phyloP scores from a whole-genome alignment of 1,140 invertebrate species.

The Lordiphosa clarofinis region DNA sequence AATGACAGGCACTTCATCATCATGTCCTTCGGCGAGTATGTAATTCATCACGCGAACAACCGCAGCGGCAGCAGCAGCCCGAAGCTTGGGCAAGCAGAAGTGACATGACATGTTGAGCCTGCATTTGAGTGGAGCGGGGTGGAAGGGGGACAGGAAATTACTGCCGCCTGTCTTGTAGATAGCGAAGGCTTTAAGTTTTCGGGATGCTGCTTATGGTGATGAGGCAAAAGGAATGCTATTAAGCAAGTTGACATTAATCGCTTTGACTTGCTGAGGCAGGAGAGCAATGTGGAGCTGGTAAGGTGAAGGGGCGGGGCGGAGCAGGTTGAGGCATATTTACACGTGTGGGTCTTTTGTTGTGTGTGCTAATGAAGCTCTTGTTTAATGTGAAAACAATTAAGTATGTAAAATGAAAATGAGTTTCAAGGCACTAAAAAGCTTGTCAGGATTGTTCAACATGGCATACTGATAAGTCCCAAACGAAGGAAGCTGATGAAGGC shows the following conservation, averaged over 20 bases:
- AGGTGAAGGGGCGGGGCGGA: slow-evolving; percentile 1
- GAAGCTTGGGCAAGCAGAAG: slow-evolving; percentile 17
- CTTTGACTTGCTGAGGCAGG: slow-evolving; percentile 51
- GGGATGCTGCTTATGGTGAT: slow-evolving; percentile 35
- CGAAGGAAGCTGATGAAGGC: slow-evolving; percentile 5
- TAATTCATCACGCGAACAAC: slow-evolving; percentile 78
- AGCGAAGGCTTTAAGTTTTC: slow-evolving; percentile 59
- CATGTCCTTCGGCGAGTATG: slow-evolving; percentile 75
- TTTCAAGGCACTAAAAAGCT: slow-evolving; percentile 36
- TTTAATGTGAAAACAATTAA: slow-evolving; percentile 73
- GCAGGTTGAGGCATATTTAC: neutral
- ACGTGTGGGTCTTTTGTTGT: slow-evolving; percentile 17
- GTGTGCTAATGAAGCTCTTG: slow-evolving; percentile 43
- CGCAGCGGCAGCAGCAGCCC: slow-evolving; percentile 34
- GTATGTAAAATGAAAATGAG: slow-evolving; percentile 70
- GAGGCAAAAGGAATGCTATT: slow-evolving; percentile 69
- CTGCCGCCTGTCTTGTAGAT: slow-evolving; percentile 24
- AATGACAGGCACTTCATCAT: slow-evolving; percentile 78
- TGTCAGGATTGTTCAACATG: slow-evolving; percentile 43
- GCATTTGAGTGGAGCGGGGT: slow-evolving; percentile 41
- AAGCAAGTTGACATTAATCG: slow-evolving; percentile 77
- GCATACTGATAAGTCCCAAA: slow-evolving; percentile 45
- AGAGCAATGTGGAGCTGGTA: neutral
- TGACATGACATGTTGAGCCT: slow-evolving; percentile 74
- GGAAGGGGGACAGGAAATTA: slow-evolving; percentile 44